Conservation (phyloP, 2,113 vertebrate species). For the Crotophaga sulcirostris region DNA sequence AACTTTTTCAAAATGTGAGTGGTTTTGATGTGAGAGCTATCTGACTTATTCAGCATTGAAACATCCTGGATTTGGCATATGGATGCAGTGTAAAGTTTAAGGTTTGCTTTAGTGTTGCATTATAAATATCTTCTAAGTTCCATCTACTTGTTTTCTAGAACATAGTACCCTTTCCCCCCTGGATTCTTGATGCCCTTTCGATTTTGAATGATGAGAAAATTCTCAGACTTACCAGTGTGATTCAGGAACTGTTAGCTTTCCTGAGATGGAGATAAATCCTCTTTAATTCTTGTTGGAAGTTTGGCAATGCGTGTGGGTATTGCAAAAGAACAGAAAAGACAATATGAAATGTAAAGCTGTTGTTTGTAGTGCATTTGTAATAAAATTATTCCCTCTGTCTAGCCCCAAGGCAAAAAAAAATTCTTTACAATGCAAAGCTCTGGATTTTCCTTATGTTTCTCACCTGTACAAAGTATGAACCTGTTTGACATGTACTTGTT, state of each 20-base stretch:
- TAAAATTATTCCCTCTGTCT: background rate
- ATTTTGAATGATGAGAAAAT: background rate
- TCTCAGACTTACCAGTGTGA: background rate
- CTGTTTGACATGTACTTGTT: background rate
- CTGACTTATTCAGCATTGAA: background rate
- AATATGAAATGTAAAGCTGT: background rate
- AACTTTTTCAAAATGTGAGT: background rate
- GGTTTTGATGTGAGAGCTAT: background rate
- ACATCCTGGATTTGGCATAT: background rate
- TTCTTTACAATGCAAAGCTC: background rate
- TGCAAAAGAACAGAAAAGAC: background rate
- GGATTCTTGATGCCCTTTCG: background rate
- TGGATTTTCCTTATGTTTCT: background rate
- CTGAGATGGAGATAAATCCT: background rate
- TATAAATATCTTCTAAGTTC: background rate
- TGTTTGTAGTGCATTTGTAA: background rate
- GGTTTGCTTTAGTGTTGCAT: background rate
- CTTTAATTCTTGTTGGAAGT: background rate
- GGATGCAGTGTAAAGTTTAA: background rate
- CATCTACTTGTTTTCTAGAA: background rate
- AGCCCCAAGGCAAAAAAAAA: background rate
- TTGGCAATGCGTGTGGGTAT: background rate
- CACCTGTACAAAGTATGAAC: background rate
- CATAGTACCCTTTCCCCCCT: rapidly evolving
- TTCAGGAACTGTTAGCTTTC: background rate